Evolutionary conservation across 2,113 vertebrate species (phyloP).

Genomic region (Dolichotis patagonum): DNA sequence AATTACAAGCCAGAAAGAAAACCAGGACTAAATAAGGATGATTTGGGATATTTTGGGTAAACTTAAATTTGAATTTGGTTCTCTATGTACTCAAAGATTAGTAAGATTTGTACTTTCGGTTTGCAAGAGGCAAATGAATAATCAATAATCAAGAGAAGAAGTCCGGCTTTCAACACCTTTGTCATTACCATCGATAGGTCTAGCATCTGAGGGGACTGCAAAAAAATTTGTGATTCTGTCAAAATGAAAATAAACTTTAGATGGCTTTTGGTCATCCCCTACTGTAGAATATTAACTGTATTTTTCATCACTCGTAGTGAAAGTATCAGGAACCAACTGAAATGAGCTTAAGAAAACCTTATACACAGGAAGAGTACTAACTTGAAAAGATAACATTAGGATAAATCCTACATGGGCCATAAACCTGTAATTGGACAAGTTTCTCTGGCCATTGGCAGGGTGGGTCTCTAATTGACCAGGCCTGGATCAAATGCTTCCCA

Average conservation of each 20-base stretch:
- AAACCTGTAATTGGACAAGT: neutral
- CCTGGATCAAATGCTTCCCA: neutral
- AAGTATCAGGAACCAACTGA: neutral
- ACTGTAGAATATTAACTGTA: neutral
- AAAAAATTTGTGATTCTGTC: neutral
- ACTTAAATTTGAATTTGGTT: constrained; percentile 17
- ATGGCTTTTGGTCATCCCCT: neutral
- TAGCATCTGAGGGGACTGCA: neutral
- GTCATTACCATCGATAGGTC: neutral
- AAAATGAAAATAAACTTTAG: constrained; percentile 6
- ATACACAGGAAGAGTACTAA: neutral
- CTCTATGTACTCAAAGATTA: neutral
- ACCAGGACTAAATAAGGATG: neutral
- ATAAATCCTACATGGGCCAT: neutral
- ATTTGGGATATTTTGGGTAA: neutral
- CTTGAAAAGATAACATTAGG: neutral
- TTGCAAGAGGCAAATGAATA: neutral
- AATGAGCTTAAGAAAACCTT: neutral
- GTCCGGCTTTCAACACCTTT: neutral
- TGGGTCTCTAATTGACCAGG: neutral
- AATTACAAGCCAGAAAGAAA: constrained; percentile 18
- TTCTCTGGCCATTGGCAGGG: neutral
- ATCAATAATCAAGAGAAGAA: neutral
- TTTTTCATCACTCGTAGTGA: neutral
- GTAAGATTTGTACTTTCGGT: neutral